These are phyloP conservation scores for Buceros bicornis DNA, from an alignment of 2,797 vertebrate genomes.

Conservation along the genomic window DNA sequence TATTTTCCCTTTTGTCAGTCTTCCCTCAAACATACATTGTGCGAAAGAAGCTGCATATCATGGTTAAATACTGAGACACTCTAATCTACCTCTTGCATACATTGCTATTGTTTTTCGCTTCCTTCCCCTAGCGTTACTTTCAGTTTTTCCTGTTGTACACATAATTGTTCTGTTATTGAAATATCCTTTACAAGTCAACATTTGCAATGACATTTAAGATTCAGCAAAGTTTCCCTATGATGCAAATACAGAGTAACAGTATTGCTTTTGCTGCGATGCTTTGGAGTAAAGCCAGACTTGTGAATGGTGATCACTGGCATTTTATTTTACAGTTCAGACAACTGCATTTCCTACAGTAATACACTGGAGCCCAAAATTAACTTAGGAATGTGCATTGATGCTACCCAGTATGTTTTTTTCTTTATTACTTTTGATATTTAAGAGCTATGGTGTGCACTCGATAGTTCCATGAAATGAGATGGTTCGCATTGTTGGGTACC, in stretches of 20 bases:
- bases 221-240: background rate
- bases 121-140: background rate
- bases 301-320: background rate
- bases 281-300: background rate
- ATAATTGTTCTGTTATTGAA: background rate
- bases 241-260: background rate
- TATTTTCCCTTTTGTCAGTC: background rate
- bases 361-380: background rate
- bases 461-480: background rate
- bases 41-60: background rate
- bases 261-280: background rate
- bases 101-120: background rate
- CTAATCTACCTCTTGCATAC: background rate
- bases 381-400: background rate
- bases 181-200: background rate
- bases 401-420: background rate
- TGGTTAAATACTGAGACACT: background rate
- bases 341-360: background rate
- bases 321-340: conserved; percentile 10
- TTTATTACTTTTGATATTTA: background rate
- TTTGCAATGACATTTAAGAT: background rate
- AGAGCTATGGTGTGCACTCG: background rate
- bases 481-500: background rate
- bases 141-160: background rate
- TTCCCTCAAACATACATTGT: background rate